Evolutionary conservation across 2,888 invertebrate species (phyloP), one percentile per base, ranked within the genome.

Genomic region (Ormyrus labotus): DNA sequence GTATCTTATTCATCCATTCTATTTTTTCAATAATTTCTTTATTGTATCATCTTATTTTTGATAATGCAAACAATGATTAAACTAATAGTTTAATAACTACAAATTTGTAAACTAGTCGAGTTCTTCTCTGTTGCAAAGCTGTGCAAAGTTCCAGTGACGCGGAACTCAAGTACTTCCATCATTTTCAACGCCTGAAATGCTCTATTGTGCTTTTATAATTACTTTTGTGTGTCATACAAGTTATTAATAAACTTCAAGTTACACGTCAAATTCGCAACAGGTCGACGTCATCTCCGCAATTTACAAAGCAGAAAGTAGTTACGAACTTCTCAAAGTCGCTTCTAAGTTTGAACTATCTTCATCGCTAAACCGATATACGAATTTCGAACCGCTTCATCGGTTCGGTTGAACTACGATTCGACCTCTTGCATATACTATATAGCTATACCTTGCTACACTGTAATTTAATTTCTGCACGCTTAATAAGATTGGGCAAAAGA

Each of bases 271-370:
- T 58, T 70, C n/a, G 74, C 79, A 79, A 79, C 79, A 79, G 79
- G 74, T 79, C 58, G 47, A 63, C 74, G 69, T 74, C 79, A 65
- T 67, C 64, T 55, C 45, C 13, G 19, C 58, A 77, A 73, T 68
- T 81, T 72, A 77, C 81, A 73, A 81, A 81, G 77, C 69, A 68
- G 73, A 76, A 81, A 81, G 77, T 77, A 77, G 68, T 81, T 81
- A 69, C 10, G n/a, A 60, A 71, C 68, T 69, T 81, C 9, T 58
- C 58, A 9, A 81, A 81, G 73, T 81, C 81, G 77, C 81, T 77
- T 77, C 77, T 73, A 73, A 81, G 77, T 77, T 77, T 73, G 53
- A 77, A 77, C 77, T 77, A 73, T 81, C 73, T 81, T 73, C 80
- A 76, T 57, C 63, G 67, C 67, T 80, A 76, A 76, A 71, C 76